Base-by-base conservation (phyloP, 2,797 vertebrate species). In the Miichthys miiuy region DNA sequence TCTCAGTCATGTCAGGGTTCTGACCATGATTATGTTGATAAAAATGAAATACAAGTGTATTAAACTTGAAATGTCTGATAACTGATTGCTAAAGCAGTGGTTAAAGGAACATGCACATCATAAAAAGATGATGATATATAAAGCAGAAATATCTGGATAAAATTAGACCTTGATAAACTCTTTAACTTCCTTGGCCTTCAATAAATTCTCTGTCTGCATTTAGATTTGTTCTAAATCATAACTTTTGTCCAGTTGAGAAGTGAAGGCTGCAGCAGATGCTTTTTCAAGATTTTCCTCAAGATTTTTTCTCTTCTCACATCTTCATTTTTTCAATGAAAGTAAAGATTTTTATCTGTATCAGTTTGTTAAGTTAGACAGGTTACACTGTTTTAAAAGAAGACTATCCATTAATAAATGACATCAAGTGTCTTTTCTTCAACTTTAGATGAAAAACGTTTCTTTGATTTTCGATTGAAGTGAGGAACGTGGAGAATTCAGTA, bases 381-480 rank as follows among this genome's bases (percentile, higher is more conserved):
- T 21, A 68, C 21, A 56, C 13, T 20, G 61, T 17, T 57, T 6
- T 66, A 50, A 76, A 67, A 34, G 51, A 47, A 46, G 18, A 51
- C 41, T 25, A 71, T 52, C 46, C 42, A 68, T 74, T 61, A 73
- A 72, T n/a, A 11, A 50, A 9, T n/a, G 38, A 61, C 16, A 61
- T 58, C 55, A 79, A 30, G 25, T 25, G 55, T 60, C 6, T 47
- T 50, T 54, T 72, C 67, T 34, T 42, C 25, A 67, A 63, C 51
- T 54, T 3, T 21, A 8, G 25, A 66, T 78, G n/a, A 41, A 4
- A 51, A 41, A 58, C 46, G 23, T 21, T 42, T 60, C 58, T 75
- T 64, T 66, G 20, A 68, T 66, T 56, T 57, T 70, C 54, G 48
- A 60, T 21, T 51, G 18, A 42, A 48, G 2, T 5, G 12, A 21